phyloP scores from a whole-genome alignment of 92 coral and sea anemone genomes.

The Plumapathes pennacea region DNA sequence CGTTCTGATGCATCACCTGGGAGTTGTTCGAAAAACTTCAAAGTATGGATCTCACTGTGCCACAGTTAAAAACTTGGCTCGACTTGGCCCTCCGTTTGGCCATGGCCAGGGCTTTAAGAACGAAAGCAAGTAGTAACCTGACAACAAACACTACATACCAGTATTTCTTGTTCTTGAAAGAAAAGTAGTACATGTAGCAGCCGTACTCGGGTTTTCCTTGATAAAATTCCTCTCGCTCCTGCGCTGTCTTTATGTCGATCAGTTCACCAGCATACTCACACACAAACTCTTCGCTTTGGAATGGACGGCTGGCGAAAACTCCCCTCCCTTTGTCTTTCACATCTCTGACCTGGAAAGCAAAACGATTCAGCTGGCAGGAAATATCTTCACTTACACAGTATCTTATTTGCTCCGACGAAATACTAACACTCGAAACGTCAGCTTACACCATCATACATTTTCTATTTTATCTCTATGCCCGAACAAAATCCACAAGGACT shows the following conservation, averaged over 20 bases:
- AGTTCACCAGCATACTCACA: slow-evolving; percentile 97
- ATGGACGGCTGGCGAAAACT: slow-evolving; percentile 63
- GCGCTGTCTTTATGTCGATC: slow-evolving; percentile 69
- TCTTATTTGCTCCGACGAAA: no score
- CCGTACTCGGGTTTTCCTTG: slow-evolving; percentile 78
- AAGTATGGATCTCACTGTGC: neutral
- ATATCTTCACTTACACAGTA: neutral
- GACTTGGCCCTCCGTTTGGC: no score
- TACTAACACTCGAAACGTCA: no score
- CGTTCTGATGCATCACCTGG: no score
- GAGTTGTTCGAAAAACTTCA: no score
- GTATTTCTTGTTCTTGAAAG: slow-evolving; percentile 78
- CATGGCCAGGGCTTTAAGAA: no score
- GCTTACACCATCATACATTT: no score
- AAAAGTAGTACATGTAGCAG: slow-evolving; percentile 93
- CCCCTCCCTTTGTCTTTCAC: slow-evolving; percentile 99
- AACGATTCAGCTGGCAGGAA: no score
- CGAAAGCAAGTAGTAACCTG: no score
- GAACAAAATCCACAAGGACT: no score
- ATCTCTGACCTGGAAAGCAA: slow-evolving; percentile 50
- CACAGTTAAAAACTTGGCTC: no score
- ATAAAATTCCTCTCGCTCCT: slow-evolving; percentile 76
- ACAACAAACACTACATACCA: slow-evolving; percentile 88
- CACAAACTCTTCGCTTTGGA: slow-evolving; percentile 76
- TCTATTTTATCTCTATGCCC: no score